These are phyloP conservation scores for Sarcophaga subvicina DNA, from an alignment of 2,888 invertebrate species.

Conservation along the genomic window DNA sequence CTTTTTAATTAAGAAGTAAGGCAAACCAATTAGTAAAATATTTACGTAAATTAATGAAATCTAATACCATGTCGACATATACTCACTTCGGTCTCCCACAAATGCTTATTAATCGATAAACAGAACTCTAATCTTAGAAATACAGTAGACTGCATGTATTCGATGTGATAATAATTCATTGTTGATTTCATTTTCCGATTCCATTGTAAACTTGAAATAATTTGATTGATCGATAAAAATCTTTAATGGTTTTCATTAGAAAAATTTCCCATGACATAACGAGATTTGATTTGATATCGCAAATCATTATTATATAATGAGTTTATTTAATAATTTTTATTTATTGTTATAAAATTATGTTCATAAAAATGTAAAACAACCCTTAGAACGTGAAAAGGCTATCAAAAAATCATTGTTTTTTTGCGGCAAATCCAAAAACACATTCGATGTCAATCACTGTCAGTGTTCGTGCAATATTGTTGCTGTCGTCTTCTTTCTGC, in stretches of 20 bases:
- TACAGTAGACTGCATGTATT: too few species aligned
- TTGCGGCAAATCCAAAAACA: slow-evolving; percentile 23
- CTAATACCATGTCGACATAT: too few species aligned
- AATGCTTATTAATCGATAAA: too few species aligned
- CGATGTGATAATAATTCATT: too few species aligned
- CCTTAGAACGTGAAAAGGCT: neutral
- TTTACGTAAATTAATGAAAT: too few species aligned
- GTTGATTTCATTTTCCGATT: too few species aligned
- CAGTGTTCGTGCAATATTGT: slow-evolving; percentile 37
- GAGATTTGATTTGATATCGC: neutral
- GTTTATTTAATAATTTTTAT: slow-evolving; percentile 20
- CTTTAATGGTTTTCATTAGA: neutral
- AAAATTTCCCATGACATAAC: neutral
- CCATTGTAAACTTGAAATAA: too few species aligned
- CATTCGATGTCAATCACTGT: slow-evolving; percentile 63
- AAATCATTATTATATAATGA: neutral
- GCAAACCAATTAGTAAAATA: too few species aligned
- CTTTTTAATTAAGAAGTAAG: too few species aligned
- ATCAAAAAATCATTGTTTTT: neutral
- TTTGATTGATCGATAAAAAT: neutral
- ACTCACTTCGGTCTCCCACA: too few species aligned
- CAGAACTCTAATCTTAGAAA: too few species aligned
- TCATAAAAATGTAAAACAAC: neutral
- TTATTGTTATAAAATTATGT: slow-evolving; percentile 28
- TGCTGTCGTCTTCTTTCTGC: slow-evolving; percentile 11